These are phyloP conservation scores for Coelogynopora nodosa DNA, from an alignment of 2,888 invertebrate species.

Conservation along the genomic window DNA sequence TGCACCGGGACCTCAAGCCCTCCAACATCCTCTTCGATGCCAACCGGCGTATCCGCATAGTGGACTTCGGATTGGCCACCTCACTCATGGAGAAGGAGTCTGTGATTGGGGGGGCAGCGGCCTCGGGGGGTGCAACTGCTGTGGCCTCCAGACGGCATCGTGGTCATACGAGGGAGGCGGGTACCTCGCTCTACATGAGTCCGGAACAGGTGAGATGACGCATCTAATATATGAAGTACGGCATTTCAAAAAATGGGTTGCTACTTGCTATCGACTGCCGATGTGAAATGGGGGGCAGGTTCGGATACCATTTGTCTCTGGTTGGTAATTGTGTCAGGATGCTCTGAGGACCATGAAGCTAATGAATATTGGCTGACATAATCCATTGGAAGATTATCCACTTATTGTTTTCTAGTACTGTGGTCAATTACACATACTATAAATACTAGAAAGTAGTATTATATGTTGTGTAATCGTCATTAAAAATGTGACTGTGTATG, in stretches of 20 bases:
- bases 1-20: conserved; percentile 92
- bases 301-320: no score
- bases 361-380: no score
- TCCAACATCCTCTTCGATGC: conserved; percentile 85
- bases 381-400: no score
- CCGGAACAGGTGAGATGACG: conserved; percentile 72
- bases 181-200: conserved; percentile 94
- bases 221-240: not conserved
- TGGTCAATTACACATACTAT: no score
- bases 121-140: conserved; percentile 41
- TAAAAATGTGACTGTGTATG: no score
- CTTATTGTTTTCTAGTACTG: no score
- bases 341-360: no score
- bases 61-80: conserved; percentile 92
- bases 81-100: conserved; percentile 68
- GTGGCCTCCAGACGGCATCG: not conserved
- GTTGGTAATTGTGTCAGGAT: no score
- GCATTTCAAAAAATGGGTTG: not conserved
- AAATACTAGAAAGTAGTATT: no score
- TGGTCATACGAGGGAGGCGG: conserved; percentile 65
- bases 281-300: no score
- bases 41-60: conserved; percentile 32
- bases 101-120: conserved; percentile 44
- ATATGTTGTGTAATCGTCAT: no score
- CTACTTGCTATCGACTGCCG: no score